Base-by-base conservation (phyloP, 2,888 invertebrate genomes). In the Polydrusus cervinus region DNA sequence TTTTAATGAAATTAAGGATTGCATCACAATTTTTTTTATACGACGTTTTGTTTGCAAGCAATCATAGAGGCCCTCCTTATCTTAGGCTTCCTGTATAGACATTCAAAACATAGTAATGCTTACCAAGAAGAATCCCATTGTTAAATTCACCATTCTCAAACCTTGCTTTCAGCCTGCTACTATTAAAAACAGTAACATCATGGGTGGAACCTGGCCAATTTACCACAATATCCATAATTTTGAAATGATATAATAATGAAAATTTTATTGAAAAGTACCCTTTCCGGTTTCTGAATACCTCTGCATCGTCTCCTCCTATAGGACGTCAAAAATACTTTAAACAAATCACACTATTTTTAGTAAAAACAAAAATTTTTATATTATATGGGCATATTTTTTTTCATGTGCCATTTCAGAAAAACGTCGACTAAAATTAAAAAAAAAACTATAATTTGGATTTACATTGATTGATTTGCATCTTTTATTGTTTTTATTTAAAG, bases 111-210 rank as follows among this genome's bases (percentile, higher is more conserved):
- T 40, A 40, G 40, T 40, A 40, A 40, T 40, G 40, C 40, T 40
- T 40, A 40, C 40, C 40, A 40, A 40, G 40, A 40, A 40, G 40
- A 40, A 40, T 40, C 40, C 40, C 40, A 40, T 40, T 40, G 40
- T 40, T 18, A 47, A 64, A 64, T 64, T 45, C 64, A 20, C 25
- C 16, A 64, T 64, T 16, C 43, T 64, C 45, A 18, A 38, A 45
- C 11, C 43, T 16, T 64, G 45, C 18, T 40, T 47, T 43, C n/a
- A 45, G 13, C 18, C 20, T 20, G 25, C 43, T 64, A n/a, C n/a
- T 47, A 40, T 62, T 62, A 62, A 62, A 62, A 38, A 62, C 20
- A 13, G 62, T 62, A 40, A 62, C 62, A 62, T 25, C 25, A 25
- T 25, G 25, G 25, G 25, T 25, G 25, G 25, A 25, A 25, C 25